These are phyloP conservation scores for Synergus japonicus DNA, from an alignment of 2,888 invertebrate genomes.

Conservation along the genomic window DNA sequence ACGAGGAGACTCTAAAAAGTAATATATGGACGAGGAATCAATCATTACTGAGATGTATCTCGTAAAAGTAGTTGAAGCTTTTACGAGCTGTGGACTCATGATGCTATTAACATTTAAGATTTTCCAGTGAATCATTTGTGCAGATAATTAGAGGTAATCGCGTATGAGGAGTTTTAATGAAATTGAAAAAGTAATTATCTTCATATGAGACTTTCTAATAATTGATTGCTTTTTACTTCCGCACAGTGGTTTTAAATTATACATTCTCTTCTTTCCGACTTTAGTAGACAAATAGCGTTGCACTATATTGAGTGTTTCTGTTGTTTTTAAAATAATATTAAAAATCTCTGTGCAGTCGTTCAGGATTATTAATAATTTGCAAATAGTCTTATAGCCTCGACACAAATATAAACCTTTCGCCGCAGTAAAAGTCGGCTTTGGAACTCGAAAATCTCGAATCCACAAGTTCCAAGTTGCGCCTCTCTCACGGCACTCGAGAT, in stretches of 20 bases:
- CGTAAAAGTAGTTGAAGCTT: background rate
- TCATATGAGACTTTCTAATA: background rate
- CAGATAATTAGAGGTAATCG: background rate
- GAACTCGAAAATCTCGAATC: slow-evolving; percentile 1
- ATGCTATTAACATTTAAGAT: background rate
- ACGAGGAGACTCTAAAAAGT: too few species aligned
- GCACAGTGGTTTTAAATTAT: background rate
- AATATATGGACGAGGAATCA: background rate
- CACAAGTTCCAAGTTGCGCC: slow-evolving; percentile 43
- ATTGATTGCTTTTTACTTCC: background rate
- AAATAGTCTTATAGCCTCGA: background rate
- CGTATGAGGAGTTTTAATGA: background rate
- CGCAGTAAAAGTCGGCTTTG: background rate
- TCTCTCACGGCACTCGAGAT: slow-evolving; percentile 67
- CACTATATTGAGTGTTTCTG: too few species aligned
- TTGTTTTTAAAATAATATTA: background rate
- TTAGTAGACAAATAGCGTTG: background rate
- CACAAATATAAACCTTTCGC: slow-evolving; percentile 4
- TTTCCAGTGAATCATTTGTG: background rate
- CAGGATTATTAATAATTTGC: background rate
- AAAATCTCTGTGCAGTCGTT: background rate
- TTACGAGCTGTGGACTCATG: background rate
- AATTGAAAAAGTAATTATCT: background rate
- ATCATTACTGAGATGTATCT: background rate
- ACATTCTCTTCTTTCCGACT: background rate